Percentiles rank a stretch among this genome's conserved stretches.
phyloP scores from a whole-genome alignment of 2,113 vertebrate species.

The Sphaerodactylus townsendi region DNA sequence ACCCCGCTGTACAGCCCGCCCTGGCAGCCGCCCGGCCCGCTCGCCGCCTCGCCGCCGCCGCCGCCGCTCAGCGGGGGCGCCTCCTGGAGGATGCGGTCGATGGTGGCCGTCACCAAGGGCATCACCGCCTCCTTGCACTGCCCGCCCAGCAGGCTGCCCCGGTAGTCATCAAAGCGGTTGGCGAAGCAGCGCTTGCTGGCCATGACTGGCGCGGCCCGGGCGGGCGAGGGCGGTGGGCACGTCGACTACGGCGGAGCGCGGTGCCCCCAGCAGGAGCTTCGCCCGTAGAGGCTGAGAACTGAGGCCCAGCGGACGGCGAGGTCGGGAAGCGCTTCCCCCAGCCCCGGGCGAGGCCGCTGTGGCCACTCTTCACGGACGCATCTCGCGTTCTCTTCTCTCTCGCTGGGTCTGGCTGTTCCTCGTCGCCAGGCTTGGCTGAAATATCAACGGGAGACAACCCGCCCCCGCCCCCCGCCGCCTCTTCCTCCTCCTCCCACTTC shows the following conservation, averaged over 20 bases:
- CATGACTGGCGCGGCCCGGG: conserved; percentile 55
- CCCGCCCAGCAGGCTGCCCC: conserved; percentile 77
- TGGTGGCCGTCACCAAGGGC: conserved; percentile 77
- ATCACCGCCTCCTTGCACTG: conserved; percentile 74
- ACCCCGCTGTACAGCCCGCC: conserved; percentile 85
- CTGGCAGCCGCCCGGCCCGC: conserved; percentile 73
- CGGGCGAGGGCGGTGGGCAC: not conserved
- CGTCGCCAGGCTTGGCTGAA: not conserved
- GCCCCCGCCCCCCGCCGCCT: not conserved
- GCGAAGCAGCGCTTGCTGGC: conserved; percentile 86
- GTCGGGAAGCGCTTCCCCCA: not conserved
- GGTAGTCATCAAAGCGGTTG: conserved; percentile 87
- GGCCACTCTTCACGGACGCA: not conserved
- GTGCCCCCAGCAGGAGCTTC: not conserved
- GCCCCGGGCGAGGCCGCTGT: conserved; percentile 6
- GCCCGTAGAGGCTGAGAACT: not conserved
- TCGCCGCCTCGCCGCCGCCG: conserved; percentile 50
- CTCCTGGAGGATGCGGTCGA: conserved; percentile 81
- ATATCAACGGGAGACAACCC: not conserved
- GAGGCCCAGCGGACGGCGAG: not conserved
- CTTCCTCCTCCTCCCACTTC: not conserved
- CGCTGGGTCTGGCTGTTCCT: not conserved
- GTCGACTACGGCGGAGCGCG: not conserved
- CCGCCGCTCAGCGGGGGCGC: conserved; percentile 72
- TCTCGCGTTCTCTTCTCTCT: conserved; percentile 2